Evolutionary conservation across 2,888 invertebrate genomes (phyloP).

Genomic region (Drosophila affinis): DNA sequence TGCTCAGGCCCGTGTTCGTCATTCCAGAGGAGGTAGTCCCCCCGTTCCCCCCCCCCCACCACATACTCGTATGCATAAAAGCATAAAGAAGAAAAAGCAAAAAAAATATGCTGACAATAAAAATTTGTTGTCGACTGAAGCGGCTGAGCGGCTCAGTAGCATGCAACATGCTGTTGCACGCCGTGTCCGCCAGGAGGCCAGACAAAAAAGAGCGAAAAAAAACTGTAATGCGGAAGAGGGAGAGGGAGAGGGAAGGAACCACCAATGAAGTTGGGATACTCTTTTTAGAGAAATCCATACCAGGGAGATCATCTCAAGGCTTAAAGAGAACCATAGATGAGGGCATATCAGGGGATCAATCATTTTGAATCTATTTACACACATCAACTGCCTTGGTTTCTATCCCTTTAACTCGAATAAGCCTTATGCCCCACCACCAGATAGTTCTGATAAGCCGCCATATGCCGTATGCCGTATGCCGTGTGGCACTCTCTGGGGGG

Average conservation of each 20-base stretch:
- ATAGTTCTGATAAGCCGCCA: no score
- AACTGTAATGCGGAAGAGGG: no score
- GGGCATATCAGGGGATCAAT: not conserved
- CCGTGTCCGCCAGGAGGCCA: constrained; percentile 31
- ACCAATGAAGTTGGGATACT: not conserved
- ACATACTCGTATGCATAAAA: constrained; percentile 53
- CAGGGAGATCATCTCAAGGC: not conserved
- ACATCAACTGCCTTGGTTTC: no score
- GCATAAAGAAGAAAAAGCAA: constrained; percentile 63
- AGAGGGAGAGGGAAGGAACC: no score
- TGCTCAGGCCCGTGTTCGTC: constrained; percentile 68
- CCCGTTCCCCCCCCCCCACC: no score
- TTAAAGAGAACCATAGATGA: not conserved
- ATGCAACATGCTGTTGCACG: constrained; percentile 77
- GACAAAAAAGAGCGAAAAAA: not conserved
- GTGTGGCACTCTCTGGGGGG: no score
- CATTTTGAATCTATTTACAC: no score
- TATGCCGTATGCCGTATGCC: no score
- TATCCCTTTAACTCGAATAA: no score
- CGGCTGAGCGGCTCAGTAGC: constrained; percentile 60
- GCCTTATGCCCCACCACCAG: no score
- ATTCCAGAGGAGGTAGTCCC: constrained; percentile 46
- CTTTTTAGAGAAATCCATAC: not conserved
- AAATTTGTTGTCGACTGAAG: constrained; percentile 66
- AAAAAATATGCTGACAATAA: constrained; percentile 78